Evolutionary conservation across 2,797 vertebrate species (phyloP), one percentile per base, ranked within the genome.

Genomic region (Poecilia wingei): DNA sequence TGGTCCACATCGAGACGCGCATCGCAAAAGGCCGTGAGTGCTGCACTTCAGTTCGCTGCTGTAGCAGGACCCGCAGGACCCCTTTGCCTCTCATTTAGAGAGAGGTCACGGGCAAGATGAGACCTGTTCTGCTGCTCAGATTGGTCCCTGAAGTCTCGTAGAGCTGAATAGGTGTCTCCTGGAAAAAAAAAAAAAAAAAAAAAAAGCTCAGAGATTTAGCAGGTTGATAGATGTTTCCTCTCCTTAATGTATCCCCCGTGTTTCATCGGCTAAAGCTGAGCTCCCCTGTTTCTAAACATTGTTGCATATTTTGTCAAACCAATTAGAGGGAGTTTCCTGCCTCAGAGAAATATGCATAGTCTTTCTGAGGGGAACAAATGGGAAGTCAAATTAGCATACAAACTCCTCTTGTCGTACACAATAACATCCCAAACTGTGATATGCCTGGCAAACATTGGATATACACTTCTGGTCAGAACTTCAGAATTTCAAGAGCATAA

Each of bases 1-100:
- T 98, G 80, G 97, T 99, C 81, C 98, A 99, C 94, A 97, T 99
- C 91, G 98, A 99, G 93, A 97, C 97, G 72, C 95, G 95, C 92
- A 96, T 96, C 9, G 90, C 96, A 43, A 97, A 98, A 70, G 97
- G 97, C 97, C 89, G 98, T 99, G 95, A 99, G 98, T 95, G 85
- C 82, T 84, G 72, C 75, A 84, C 84, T 84, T 75, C 84, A 74
- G 81, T 89, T 81, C 14, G 74, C 76, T 74, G 43, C 87, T 64
- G 76, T 82, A 81, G 85, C 83, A 79, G 55, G 83, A 88, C 92
- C 90, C 92, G 39, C 81, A 86, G 89, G 91, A 92, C 88, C 93
- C 85, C 85, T 86, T 45, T 80, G 86, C 80, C 79, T 93, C 91
- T 94, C 92, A 93, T 94, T 94, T 93, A 91, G 88, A 92, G 87